Evolutionary conservation across 2,113 vertebrate species (phyloP).

Genomic region (Dasyurus viverrinus): DNA sequence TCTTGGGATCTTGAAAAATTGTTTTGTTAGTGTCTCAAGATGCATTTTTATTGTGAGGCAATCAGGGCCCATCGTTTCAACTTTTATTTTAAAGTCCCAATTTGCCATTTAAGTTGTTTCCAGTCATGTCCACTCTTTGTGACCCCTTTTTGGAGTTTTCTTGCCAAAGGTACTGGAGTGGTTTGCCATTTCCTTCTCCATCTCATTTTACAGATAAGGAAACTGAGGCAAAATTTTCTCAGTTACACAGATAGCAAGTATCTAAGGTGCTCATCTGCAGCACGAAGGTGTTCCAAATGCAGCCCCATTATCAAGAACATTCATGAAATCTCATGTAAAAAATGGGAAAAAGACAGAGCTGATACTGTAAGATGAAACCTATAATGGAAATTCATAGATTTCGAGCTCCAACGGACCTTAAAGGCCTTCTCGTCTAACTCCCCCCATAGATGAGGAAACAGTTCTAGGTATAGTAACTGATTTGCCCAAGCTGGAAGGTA

Average conservation of each 20-base stretch:
- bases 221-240: background rate
- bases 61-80: background rate
- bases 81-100: background rate
- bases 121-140: background rate
- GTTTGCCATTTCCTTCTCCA: background rate
- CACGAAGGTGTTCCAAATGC: background rate
- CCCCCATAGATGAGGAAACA: background rate
- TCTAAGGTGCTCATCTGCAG: background rate
- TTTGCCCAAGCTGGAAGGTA: background rate
- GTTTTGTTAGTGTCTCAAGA: background rate
- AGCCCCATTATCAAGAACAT: background rate
- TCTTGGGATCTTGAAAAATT: background rate
- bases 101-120: background rate
- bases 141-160: background rate
- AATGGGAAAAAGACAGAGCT: background rate
- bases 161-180: background rate
- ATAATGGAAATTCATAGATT: background rate
- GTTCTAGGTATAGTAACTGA: background rate
- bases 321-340: background rate
- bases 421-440: background rate
- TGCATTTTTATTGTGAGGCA: too few relatives aligned
- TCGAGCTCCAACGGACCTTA: background rate
- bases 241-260: background rate
- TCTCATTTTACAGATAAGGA: background rate
- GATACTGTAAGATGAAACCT: background rate